Base-by-base conservation (phyloP, 1,140 invertebrate species). In the Lasaia peninsularis region DNA sequence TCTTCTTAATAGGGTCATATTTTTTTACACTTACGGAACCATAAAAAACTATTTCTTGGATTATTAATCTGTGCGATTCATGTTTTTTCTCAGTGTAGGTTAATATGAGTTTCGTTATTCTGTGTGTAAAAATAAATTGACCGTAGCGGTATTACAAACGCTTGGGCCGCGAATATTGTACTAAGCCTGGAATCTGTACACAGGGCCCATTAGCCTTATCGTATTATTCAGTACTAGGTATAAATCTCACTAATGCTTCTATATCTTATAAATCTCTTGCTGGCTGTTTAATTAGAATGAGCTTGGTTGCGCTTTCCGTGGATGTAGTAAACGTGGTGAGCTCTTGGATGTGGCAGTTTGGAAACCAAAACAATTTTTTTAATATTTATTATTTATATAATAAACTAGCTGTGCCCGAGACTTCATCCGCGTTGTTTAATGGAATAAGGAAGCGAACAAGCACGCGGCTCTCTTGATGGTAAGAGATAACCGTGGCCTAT, bases 191-290 rank as follows among this genome's bases (percentile, higher is more conserved):
- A 65, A 71, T 70, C 67, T 60, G 62, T 68, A 80, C 69, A 73
- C 62, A 40, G 59, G 28, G 50, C 44, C 61, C 73, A 85, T 82
- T 80, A 82, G 68, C 62, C 49, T 71, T 80, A 83, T 83, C 80
- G 70, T 71, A 83, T 78, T 80, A 81, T 78, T 80, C 75, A 75
- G 68, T 67, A 63, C 69, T 74, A 65, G 67, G 73, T 75, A 81
- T 81, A 83, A 86, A 83, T 83, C 80, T 75, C 69, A 60, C 71
- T 86, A 83, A 86, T 86, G 80, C 78, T 69, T 75, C 68, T 67
- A 79, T 83, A 86, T 86, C 78, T 86, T 80, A 78, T 83, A 86
- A 81, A 86, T 86, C 78, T 84, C 67, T 62, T 62, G 71, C 62
- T 74, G 44, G 70, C 67, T 75, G 77, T 75, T 86, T 86, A 86